Evolutionary conservation across 1,140 invertebrate genomes (phyloP).

Genomic region (Brevipalpus yothersi): DNA sequence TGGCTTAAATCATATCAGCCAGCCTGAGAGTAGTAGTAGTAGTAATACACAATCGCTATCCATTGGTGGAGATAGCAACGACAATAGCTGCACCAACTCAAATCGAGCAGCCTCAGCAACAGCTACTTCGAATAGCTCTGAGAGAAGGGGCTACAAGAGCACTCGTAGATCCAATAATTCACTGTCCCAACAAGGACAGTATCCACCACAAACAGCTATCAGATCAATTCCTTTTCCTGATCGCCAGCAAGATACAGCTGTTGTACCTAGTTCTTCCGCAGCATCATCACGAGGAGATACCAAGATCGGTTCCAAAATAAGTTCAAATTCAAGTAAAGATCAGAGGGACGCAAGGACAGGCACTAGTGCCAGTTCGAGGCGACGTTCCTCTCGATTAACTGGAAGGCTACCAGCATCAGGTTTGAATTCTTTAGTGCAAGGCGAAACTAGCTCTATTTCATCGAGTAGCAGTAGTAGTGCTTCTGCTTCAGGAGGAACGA

Average conservation of each 20-base stretch:
- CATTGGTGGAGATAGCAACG: not conserved
- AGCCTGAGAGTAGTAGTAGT: not conserved
- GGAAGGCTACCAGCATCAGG: not conserved
- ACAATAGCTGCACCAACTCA: not conserved
- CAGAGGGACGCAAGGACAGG: not conserved
- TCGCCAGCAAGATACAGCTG: not conserved
- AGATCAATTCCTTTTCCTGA: not conserved
- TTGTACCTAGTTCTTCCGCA: not conserved
- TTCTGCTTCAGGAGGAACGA: too few species aligned
- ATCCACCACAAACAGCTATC: not conserved
- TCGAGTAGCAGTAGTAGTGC: too few species aligned
- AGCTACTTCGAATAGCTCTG: not conserved
- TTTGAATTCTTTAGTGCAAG: too few species aligned
- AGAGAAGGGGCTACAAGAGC: too few species aligned
- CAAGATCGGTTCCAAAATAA: too few species aligned
- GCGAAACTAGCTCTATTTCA: too few species aligned
- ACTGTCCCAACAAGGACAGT: not conserved
- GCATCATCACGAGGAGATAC: too few species aligned
- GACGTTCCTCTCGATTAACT: constrained; percentile 4
- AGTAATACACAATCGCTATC: not conserved
- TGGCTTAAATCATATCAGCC: not conserved
- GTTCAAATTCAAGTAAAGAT: too few species aligned
- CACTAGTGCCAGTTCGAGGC: not conserved
- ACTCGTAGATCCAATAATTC: too few species aligned
- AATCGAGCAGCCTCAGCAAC: not conserved